Evolutionary conservation across 2,888 invertebrate species (phyloP), one percentile per base, ranked within the genome.

Genomic region (Ptilodon capucinus): DNA sequence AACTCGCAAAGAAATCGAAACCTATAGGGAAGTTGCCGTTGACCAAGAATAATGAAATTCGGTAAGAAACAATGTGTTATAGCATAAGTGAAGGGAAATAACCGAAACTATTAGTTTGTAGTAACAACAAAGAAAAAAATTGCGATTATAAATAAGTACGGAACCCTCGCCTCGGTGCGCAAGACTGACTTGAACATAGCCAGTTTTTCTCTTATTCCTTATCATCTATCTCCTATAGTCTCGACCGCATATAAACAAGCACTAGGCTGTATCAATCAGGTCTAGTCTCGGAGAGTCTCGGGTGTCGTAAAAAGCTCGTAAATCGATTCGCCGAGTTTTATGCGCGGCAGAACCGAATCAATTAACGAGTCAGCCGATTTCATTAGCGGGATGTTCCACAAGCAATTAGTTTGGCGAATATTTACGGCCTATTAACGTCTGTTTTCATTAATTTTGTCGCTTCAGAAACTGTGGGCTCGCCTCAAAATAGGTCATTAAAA

Each of bases 231-330:
- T 7, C 32, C 14, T 9, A 14, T 32, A 14, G 32, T 32, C 6
- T 9, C 34, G 9, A 11, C 1, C 18, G 2, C 5, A 13, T 13
- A 38, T 19, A 19, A 19, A 19, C 38, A 13, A 38, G 38, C 1
- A 2, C 19, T 13, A 17, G 19, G 17, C 17, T 16, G 19, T 7
- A 38, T 19, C 19, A 4, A 19, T 38, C 38, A 19, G 19, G n/a
- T n/a, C 18, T 19, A 38, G 18, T 38, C 19, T 36, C 18, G 11
- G 4, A 0, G 1, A 9, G 18, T 36, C 36, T 38, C 38, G 13
- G 38, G 7, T 38, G 7, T 38, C 38, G 38, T 38, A 38, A 38
- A 32, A 38, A 19, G n/a, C 38, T 38, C 38, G 38, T 38, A 38
- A 38, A 38, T 38, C 19, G 38, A 19, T 19, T 19, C 19, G 19